Base-by-base conservation (phyloP, 2,113 vertebrate species). In the Echinops telfairi region DNA sequence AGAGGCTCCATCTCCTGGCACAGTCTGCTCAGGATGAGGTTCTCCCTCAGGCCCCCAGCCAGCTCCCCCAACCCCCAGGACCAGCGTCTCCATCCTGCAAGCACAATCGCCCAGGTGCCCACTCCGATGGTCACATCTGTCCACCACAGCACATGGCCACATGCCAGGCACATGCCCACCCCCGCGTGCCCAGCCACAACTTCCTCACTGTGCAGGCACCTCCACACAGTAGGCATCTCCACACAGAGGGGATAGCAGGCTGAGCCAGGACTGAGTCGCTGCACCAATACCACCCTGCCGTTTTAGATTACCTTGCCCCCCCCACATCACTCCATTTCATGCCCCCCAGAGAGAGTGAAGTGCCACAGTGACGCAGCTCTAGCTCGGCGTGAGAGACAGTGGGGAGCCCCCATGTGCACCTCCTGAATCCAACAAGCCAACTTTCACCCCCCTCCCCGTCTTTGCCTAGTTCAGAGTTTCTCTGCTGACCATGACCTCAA, bases 71-170 rank as follows among this genome's bases (percentile, higher is more conserved):
- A 58, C 14, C 0, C 15, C 25, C 0, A n/a, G 31, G 73, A 22
- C 62, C 22, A 23, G 31, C 14, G 14, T 53, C 81, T 83, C 19
- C 33, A 31, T 84, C 8, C 0, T 16, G 16, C 4, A 25, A 58
- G 31, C 25, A 31, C 40, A 47, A 0, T 0, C 25, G 6, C 53
- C 9, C 25, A n/a, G 36, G 66, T 1, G 1, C 91, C 58, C n/a
- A n/a, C 25, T 23, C 17, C 27, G 10, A 2, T 19, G 19, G 0
- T 70, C 84, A 58, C 0, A 2, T 19, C 29, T 60, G n/a, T 36
- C 57, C 38, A 0, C 27, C 1, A 0, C 0, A 16, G 47, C 12
- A 1, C 70, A 20, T 0, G 2, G 31, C 62, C 57, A n/a, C 0
- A 5, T 23, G 64, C 85, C 81, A 19, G 5, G 19, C 70, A 7